phyloP scores from a whole-genome alignment of 2,888 invertebrate genomes.

The Nemotelus nigrinus region DNA sequence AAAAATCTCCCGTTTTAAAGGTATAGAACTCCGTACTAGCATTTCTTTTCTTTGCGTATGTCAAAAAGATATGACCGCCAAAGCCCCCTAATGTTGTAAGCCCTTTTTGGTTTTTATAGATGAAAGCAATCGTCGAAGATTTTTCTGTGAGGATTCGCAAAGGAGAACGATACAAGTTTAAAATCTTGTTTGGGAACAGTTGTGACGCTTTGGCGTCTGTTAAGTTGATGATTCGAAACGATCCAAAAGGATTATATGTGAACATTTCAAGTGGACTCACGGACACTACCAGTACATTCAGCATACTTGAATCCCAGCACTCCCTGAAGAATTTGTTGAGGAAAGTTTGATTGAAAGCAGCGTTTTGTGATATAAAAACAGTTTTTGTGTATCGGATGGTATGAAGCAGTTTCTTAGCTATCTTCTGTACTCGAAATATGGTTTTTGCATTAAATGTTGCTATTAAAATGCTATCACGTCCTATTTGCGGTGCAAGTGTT shows the following conservation, averaged over 20 bases:
- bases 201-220: background rate
- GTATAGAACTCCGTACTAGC: background rate
- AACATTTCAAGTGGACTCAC: no score
- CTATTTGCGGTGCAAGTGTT: no score
- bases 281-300: no score
- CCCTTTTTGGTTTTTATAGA: background rate
- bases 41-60: constrained; percentile 15
- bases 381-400: background rate
- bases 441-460: no score
- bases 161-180: background rate
- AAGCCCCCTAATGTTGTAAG: background rate
- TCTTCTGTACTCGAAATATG: no score
- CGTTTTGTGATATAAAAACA: background rate
- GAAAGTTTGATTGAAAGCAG: background rate
- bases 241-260: constrained; percentile 24
- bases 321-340: background rate
- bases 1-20: background rate
- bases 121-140: constrained; percentile 4
- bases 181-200: constrained; percentile 11
- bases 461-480: no score
- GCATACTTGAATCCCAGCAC: constrained; percentile 7
- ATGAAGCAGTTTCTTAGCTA: no score
- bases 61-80: background rate
- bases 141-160: background rate
- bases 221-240: background rate